These are phyloP conservation scores for Ormyrus pomaceus DNA, from an alignment of 2,888 invertebrate species.

Conservation along the genomic window DNA sequence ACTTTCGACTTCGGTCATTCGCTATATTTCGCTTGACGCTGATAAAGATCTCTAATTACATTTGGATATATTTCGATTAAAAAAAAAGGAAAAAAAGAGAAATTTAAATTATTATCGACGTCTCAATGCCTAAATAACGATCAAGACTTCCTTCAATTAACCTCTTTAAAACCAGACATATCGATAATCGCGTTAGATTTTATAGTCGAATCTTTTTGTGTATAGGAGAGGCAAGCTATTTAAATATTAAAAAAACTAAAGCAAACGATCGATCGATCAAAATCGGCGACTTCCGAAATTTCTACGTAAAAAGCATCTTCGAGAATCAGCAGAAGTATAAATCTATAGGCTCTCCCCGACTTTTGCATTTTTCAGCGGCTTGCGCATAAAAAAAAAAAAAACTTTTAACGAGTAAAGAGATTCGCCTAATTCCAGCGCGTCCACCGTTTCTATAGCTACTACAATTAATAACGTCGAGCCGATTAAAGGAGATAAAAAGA, in stretches of 20 bases:
- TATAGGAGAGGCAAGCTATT: neutral
- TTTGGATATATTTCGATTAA: slow-evolving; percentile 13
- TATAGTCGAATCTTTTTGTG: slow-evolving; percentile 34
- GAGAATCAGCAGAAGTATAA: neutral
- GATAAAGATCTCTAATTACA: no score
- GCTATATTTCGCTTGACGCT: neutral
- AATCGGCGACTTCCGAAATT: slow-evolving; percentile 30
- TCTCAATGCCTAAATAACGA: neutral
- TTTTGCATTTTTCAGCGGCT: slow-evolving; percentile 31
- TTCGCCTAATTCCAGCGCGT: slow-evolving; percentile 22
- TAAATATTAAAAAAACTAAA: no score
- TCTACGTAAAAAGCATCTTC: neutral
- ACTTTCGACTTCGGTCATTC: slow-evolving; percentile 25
- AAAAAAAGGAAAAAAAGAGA: neutral
- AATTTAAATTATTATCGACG: slow-evolving; percentile 1
- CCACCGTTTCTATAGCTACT: slow-evolving; percentile 14
- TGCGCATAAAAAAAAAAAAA: slow-evolving; percentile 12
- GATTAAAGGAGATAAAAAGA: neutral
- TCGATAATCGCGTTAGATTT: slow-evolving; percentile 51
- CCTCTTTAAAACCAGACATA: slow-evolving; percentile 39
- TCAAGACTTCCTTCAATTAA: slow-evolving; percentile 37
- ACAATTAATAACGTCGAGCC: slow-evolving; percentile 12
- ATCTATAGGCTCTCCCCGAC: slow-evolving; percentile 22
- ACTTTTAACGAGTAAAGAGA: slow-evolving; percentile 15
- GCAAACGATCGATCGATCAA: slow-evolving; percentile 23